Base-by-base conservation (phyloP, 2,888 invertebrate genomes). In the Meganola albula region DNA sequence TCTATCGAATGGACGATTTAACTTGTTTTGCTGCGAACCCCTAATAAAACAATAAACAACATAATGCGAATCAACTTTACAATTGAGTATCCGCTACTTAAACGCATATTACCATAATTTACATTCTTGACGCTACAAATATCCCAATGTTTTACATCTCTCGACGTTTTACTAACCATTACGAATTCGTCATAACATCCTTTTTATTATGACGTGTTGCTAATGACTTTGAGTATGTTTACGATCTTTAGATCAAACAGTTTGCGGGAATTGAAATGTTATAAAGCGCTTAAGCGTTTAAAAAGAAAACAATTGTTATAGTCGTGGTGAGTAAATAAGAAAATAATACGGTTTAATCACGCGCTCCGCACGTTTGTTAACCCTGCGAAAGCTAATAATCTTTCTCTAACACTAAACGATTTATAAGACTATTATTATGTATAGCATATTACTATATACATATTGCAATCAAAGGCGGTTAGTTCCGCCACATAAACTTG, bases 311-410 rank as follows among this genome's bases (percentile, higher is more conserved):
- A 53, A n/a, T n/a, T n/a, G n/a, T n/a, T n/a, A n/a, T 25, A 43
- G 40, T 58, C 58, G 54, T 63, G 59, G 65, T 63, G 54, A n/a
- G n/a, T n/a, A n/a, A 55, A 55, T 57, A 59, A 61, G 58, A 59
- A 45, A 58, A 49, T 46, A 46, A 41, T 48, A 44, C 53, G 50
- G 34, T 44, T 38, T 45, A 42, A 45, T 50, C 56, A 63, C 64
- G 59, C 46, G 34, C 27, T 12, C 38, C 42, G 49, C 54, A 57
- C 58, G 63, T 60, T 53, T 44, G 28, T 33, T 31, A 47, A 48
- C 53, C 55, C 52, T 46, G 32, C 27, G 0, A 34, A 27, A 27
- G 25, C 12, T 22, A 18, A 25, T 23, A 16, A 14, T 18, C 10
- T n/a, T 7, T 34, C 23, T 4, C 27, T 23, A 12, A 0, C 20